Evolutionary conservation across 1,140 invertebrate genomes (phyloP).

Genomic region (Zaprionus nigranus): DNA sequence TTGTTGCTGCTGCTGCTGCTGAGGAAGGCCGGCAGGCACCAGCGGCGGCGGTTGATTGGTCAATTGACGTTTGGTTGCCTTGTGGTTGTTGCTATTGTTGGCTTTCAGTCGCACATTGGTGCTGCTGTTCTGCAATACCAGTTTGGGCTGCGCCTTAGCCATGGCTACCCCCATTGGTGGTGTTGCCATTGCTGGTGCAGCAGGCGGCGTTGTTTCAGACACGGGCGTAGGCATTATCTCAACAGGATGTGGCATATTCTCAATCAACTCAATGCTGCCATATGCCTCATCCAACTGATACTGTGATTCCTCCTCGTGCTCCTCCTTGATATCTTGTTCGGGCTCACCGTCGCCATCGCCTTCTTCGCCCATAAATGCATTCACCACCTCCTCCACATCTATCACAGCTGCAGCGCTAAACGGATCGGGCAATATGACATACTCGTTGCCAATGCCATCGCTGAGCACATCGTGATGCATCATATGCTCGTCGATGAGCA

Average conservation of each 20-base stretch:
- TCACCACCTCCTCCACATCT: conserved; percentile 75
- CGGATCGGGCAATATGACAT: conserved; percentile 76
- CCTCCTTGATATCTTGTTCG: conserved; percentile 40
- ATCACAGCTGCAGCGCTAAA: conserved; percentile 69
- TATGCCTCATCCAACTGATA: conserved; percentile 71
- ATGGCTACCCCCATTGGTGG: neutral
- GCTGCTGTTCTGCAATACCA: conserved; percentile 71
- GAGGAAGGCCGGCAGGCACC: conserved; percentile 84
- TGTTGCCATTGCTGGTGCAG: conserved; percentile 2
- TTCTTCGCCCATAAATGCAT: conserved; percentile 67
- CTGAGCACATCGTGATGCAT: conserved; percentile 69
- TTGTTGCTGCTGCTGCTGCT: neutral
- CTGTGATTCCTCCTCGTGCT: conserved; percentile 63
- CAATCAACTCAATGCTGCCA: conserved; percentile 68
- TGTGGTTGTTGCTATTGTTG: conserved; percentile 31
- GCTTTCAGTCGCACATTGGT: conserved; percentile 74
- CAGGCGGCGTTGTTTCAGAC: conserved; percentile 17
- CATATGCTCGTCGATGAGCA: conserved; percentile 69
- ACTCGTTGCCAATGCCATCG: conserved; percentile 74
- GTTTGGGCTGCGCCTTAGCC: conserved; percentile 51
- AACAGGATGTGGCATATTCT: conserved; percentile 72
- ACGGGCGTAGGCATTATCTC: conserved; percentile 43
- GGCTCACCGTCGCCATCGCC: conserved; percentile 5
- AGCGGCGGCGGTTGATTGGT: conserved; percentile 90
- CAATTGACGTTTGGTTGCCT: conserved; percentile 89